Conservation (phyloP, 2,113 vertebrate genomes). For the Picathartes gymnocephalus region DNA sequence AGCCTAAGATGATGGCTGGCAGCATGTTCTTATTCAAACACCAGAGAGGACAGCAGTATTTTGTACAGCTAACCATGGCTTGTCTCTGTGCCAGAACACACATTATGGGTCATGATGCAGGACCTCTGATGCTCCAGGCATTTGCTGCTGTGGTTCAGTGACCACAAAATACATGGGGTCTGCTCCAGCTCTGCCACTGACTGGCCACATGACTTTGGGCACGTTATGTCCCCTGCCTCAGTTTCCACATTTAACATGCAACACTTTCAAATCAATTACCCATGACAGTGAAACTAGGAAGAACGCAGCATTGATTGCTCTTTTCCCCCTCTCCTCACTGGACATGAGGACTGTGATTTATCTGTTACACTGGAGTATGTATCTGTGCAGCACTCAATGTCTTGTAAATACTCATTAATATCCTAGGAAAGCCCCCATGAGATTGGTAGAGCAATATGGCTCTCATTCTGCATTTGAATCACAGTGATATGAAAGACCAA, state of each 20-base stretch:
- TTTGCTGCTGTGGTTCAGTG: not conserved
- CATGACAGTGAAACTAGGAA: not conserved
- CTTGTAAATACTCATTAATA: not conserved
- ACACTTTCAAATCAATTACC: not conserved
- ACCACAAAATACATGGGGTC: not conserved
- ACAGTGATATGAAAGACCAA: not conserved
- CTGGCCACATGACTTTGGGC: not conserved
- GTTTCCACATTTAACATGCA: not conserved
- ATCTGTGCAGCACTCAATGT: not conserved
- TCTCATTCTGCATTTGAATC: slow-evolving; percentile 12
- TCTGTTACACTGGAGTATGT: not conserved
- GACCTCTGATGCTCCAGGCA: not conserved
- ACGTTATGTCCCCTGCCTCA: not conserved
- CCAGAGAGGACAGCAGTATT: not conserved
- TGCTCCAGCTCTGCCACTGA: not conserved
- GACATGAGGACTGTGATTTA: not conserved
- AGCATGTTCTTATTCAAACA: not conserved
- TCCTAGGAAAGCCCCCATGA: not conserved
- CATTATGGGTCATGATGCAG: not conserved
- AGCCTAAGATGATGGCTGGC: not conserved
- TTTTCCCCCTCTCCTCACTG: not conserved
- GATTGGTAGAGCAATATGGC: not conserved
- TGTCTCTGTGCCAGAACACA: not conserved
- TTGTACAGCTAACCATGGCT: not conserved
- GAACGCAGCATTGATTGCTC: not conserved